phyloP scores from a whole-genome alignment of 2,113 vertebrate species.

The Eubucco bourcierii region DNA sequence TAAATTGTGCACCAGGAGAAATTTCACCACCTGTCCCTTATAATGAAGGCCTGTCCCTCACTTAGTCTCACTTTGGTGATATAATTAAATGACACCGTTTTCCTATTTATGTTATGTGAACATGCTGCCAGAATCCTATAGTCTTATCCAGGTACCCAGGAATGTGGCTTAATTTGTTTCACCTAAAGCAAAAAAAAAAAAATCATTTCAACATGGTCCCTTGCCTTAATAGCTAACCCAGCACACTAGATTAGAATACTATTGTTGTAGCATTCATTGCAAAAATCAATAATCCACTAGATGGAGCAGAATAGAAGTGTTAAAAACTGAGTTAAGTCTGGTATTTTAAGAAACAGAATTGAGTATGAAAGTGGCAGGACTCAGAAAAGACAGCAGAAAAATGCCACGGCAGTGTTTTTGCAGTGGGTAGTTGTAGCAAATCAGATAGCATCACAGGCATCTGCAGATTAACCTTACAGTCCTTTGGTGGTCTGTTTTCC shows the following conservation, averaged over 20 bases:
- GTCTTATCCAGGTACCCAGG: constrained; percentile 23
- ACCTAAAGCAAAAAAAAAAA: constrained; percentile 40
- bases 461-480: background rate
- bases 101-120: constrained; percentile 22
- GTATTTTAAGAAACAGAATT: constrained; percentile 4
- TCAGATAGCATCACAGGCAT: background rate
- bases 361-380: background rate
- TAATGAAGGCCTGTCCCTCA: constrained; percentile 42
- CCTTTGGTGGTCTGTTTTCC: background rate
- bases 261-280: constrained; percentile 28
- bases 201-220: constrained; percentile 35
- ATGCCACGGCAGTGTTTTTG: background rate
- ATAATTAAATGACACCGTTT: constrained; percentile 35
- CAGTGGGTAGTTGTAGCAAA: background rate
- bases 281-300: constrained; percentile 69
- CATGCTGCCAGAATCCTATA: constrained; percentile 32
- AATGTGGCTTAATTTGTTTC: constrained; percentile 48
- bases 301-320: constrained; percentile 70
- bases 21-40: constrained; percentile 51
- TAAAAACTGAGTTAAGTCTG: constrained; percentile 33
- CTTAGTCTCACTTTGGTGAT: constrained; percentile 4
- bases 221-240: constrained; percentile 25
- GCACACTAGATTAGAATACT: background rate
- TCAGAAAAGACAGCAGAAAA: background rate
- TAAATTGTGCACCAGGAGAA: constrained; percentile 54